Evolutionary conservation across 2,888 invertebrate species (phyloP), one percentile per base, ranked within the genome.

Genomic region (Fragum fragum): DNA sequence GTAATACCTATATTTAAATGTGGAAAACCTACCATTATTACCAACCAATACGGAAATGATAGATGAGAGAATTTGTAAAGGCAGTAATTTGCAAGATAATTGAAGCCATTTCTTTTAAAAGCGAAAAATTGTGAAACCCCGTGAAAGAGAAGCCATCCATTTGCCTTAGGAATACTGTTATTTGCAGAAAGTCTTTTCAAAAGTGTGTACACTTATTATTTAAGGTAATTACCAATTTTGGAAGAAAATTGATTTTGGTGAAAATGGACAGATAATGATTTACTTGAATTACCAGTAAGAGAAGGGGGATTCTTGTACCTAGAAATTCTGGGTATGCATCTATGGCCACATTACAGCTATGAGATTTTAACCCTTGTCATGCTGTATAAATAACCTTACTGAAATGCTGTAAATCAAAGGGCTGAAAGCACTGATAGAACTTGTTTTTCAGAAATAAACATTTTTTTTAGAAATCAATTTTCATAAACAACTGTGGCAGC

Each of bases 31-130:
- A 47, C n/a, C 47, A 47, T 47, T 47, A 47, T 9, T 47, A 47
- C 14, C 47, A 47, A n/a, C 47, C 47, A 47, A 36, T 47, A n/a
- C 47, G n/a, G 28, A 57, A 57, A 57, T 57, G 57, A 57, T 57
- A 57, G 57, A 57, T 57, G 57, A 28, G 57, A 57, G 1, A 16
- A 52, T 21, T n/a, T 23, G 21, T 57, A 26, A 57, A 57, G 57
- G 57, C 21, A 57, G 57, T 57, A 57, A 57, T 57, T 57, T 57
- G n/a, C 9, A 57, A 2, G 23, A 23, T 57, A 57, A 57, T 57
- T 57, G 26, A 57, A 26, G 26, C 57, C 21, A 57, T 57, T 57
- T 57, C 57, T 26, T 47, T 47, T 14, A 47, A 47, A 47, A 47
- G 47, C 14, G 47, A 9, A 47, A 47, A 47, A 47, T 18, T 47